Evolutionary conservation across 2,797 vertebrate species (phyloP).

Genomic region (Acomys russatus): DNA sequence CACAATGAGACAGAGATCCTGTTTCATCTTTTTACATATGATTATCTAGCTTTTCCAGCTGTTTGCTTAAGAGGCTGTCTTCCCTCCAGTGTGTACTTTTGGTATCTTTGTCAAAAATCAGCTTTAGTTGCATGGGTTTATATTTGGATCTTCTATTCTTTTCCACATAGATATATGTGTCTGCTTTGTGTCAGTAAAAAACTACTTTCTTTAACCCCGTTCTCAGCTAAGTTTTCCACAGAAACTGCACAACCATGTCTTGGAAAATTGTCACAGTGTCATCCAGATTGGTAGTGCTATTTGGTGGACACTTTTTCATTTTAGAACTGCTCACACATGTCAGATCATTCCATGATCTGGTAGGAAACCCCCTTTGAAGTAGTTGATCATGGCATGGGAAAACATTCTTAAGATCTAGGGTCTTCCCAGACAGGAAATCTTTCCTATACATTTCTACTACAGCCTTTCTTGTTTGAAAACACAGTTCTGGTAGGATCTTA

Average conservation of each 20-base stretch:
- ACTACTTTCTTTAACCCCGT: background rate
- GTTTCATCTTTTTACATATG: background rate
- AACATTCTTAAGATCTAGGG: background rate
- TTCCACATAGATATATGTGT: background rate
- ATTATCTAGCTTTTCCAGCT: background rate
- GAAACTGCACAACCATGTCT: background rate
- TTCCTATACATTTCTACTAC: background rate
- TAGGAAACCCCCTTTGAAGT: background rate
- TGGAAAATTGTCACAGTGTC: background rate
- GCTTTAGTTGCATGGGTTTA: background rate
- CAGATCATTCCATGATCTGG: background rate
- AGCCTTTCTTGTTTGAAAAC: background rate
- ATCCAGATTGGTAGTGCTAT: background rate
- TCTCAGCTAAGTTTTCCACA: background rate
- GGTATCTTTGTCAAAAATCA: background rate
- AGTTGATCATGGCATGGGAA: background rate
- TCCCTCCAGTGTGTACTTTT: background rate
- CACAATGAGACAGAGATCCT: background rate
- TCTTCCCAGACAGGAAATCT: background rate
- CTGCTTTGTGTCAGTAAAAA: background rate
- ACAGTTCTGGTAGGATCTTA: background rate
- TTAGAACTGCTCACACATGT: background rate
- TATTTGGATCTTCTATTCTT: background rate
- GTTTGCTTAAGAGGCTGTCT: background rate
- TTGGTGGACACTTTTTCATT: background rate